Percentiles rank a stretch among this genome's conserved stretches.
These are phyloP conservation scores for Prunella fulvescens DNA, from an alignment of 2,113 vertebrate genomes.

Conservation along the genomic window DNA sequence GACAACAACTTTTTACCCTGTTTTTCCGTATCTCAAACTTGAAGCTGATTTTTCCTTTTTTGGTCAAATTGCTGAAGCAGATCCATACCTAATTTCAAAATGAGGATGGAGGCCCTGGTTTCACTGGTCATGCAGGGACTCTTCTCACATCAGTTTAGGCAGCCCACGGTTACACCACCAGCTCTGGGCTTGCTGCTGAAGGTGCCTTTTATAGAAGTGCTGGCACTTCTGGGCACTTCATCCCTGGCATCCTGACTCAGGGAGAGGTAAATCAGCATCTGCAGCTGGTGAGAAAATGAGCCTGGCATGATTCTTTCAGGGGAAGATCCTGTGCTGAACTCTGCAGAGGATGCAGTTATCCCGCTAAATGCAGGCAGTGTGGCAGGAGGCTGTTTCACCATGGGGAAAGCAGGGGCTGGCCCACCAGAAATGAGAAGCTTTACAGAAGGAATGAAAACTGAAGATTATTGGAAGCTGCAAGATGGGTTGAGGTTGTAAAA, in stretches of 20 bases:
- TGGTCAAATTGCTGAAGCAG: background rate
- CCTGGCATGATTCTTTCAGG: background rate
- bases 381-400: background rate
- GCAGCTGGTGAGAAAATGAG: background rate
- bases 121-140: fast-evolving
- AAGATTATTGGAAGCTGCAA: background rate
- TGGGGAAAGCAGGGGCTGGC: background rate
- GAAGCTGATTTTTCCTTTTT: background rate
- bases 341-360: background rate
- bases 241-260: fast-evolving
- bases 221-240: background rate
- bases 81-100: background rate
- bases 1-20: background rate
- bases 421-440: background rate
- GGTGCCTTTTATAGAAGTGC: background rate
- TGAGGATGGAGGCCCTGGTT: background rate
- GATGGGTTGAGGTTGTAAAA: background rate
- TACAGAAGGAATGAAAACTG: background rate
- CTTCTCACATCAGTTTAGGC: background rate
- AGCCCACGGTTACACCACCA: background rate
- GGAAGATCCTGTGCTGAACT: background rate
- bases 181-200: fast-evolving
- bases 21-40: background rate
- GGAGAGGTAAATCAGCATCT: background rate
- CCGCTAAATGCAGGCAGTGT: background rate